These are phyloP conservation scores for Brachyistius frenatus DNA, from an alignment of 2,113 vertebrate species.

Conservation along the genomic window DNA sequence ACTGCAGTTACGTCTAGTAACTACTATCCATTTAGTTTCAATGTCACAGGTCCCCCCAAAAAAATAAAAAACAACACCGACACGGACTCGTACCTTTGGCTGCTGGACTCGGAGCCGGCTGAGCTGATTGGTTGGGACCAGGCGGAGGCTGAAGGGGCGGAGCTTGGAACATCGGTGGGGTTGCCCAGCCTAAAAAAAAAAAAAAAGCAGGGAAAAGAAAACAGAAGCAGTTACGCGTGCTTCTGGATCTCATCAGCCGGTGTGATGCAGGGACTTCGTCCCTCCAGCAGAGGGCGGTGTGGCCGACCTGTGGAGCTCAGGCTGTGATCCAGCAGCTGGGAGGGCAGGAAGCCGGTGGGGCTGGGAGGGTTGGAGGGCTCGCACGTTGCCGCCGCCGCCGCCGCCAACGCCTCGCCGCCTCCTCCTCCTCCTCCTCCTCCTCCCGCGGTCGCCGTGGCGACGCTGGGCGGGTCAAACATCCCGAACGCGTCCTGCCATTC, in stretches of 20 bases:
- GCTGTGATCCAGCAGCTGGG: slow-evolving; percentile 90
- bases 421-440: slow-evolving; percentile 3
- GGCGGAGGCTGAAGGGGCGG: slow-evolving; percentile 77
- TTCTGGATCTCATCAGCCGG: not conserved
- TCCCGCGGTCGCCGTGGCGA: not conserved
- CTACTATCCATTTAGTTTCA: too few relatives aligned
- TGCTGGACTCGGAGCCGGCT: slow-evolving; percentile 70
- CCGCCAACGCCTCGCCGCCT: not conserved
- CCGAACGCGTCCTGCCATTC: slow-evolving; percentile 84
- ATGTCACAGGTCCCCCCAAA: too few relatives aligned
- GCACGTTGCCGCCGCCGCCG: slow-evolving; percentile 27
- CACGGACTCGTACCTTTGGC: slow-evolving; percentile 70
- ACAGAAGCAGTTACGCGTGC: too few relatives aligned
- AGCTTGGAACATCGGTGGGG: slow-evolving; percentile 84
- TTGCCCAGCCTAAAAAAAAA: slow-evolving; percentile 81
- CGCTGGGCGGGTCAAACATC: slow-evolving; percentile 66
- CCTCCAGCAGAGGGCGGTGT: slow-evolving; percentile 33
- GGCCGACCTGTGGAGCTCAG: slow-evolving; percentile 82
- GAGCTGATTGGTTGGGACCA: slow-evolving; percentile 73
- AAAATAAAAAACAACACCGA: not conserved
- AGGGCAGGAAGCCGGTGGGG: slow-evolving; percentile 86
- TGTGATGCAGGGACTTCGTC: slow-evolving; percentile 9
- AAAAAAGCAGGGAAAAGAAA: not conserved
- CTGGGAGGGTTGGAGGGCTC: slow-evolving; percentile 69
- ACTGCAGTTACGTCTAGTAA: too few relatives aligned